Conservation (phyloP, 2,888 invertebrate genomes). For the Tetragnatha montana region DNA sequence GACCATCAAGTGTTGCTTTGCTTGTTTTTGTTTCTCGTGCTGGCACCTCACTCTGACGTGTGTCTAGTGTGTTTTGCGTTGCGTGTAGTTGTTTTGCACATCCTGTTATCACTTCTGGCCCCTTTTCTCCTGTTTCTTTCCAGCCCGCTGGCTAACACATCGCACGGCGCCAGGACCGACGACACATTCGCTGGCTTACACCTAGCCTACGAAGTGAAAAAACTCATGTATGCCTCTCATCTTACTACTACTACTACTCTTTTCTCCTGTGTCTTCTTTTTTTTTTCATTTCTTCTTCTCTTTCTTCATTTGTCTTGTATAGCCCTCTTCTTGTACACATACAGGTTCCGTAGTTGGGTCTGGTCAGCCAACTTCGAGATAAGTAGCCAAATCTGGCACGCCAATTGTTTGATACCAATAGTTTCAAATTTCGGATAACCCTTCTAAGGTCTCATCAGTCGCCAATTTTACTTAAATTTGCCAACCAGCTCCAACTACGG, state of each 20-base stretch:
- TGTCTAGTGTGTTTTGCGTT: constrained; percentile 50
- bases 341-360: too few relatives aligned
- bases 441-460: too few relatives aligned
- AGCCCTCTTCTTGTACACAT: constrained; percentile 60
- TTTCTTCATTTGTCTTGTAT: constrained; percentile 36
- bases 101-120: constrained; percentile 71
- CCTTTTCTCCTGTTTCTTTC: constrained; percentile 71
- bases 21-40: constrained; percentile 70
- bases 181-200: constrained; percentile 95
- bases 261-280: constrained; percentile 39
- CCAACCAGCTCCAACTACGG: too few relatives aligned
- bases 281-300: constrained; percentile 31
- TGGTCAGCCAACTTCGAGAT: too few relatives aligned
- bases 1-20: constrained; percentile 56
- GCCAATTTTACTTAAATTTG: too few relatives aligned
- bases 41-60: constrained; percentile 64
- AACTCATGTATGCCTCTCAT: constrained; percentile 89
- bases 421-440: too few relatives aligned
- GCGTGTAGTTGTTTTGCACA: constrained; percentile 68
- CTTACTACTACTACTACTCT: constrained; percentile 60
- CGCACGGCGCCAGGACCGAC: constrained; percentile 73
- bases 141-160: constrained; percentile 73
- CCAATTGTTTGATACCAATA: too few relatives aligned
- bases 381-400: too few relatives aligned
- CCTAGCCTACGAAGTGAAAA: constrained; percentile 99